These are phyloP conservation scores for Tetramorium alpestre DNA, from an alignment of 1,140 invertebrate species.

Conservation along the genomic window DNA sequence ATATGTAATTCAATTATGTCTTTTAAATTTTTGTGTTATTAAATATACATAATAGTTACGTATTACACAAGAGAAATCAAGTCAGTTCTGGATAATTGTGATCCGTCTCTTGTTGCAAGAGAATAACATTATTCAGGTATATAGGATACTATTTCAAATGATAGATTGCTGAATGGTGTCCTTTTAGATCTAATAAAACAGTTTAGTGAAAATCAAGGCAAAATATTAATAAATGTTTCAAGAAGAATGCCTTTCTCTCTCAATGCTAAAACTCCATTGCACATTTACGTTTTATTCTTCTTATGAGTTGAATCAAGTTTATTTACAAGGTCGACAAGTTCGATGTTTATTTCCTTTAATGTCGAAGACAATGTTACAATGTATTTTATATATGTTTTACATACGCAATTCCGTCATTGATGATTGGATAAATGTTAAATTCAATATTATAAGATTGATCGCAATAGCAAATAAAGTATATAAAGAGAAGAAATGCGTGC, in stretches of 20 bases:
- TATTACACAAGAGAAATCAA: neutral
- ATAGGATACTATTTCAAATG: neutral
- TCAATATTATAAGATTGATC: neutral
- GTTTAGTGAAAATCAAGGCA: neutral
- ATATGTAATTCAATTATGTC: neutral
- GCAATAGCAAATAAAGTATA: neutral
- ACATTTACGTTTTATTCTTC: neutral
- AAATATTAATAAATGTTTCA: neutral
- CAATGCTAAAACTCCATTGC: neutral
- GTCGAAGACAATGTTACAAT: neutral
- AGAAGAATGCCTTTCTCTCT: neutral
- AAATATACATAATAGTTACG: no score
- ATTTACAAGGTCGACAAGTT: slow-evolving; percentile 5
- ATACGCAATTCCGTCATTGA: neutral
- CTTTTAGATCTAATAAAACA: neutral
- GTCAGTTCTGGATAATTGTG: neutral
- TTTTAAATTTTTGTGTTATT: neutral
- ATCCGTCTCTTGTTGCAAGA: neutral
- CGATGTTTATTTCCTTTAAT: neutral
- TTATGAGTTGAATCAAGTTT: neutral
- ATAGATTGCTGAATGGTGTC: neutral
- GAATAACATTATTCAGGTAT: neutral
- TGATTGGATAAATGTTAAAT: neutral
- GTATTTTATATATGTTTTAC: no score
- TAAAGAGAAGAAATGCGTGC: neutral